Evolutionary conservation across 2,113 vertebrate species (phyloP).

Genomic region (Phainopepla nitens): DNA sequence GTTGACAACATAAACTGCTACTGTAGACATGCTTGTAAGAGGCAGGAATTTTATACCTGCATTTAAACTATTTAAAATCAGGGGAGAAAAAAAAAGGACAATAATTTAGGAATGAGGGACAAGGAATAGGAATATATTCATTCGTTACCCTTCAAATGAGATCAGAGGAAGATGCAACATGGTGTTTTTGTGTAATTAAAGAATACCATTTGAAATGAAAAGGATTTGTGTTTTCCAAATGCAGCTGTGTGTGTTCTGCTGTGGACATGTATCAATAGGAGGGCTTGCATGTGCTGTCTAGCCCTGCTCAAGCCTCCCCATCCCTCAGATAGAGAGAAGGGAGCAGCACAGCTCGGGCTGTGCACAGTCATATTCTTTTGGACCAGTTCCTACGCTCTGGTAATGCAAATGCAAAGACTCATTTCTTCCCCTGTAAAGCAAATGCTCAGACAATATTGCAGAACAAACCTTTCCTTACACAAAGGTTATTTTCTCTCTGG

Average conservation of each 20-base stretch:
- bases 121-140: neutral
- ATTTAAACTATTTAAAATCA: neutral
- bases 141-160: neutral
- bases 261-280: neutral
- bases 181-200: neutral
- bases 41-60: neutral
- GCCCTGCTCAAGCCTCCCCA: neutral
- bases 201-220: neutral
- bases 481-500: constrained; percentile 67
- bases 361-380: neutral
- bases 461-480: constrained; percentile 45
- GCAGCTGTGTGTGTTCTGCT: neutral
- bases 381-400: neutral
- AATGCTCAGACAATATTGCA: constrained; percentile 37
- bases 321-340: neutral
- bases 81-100: accelerated
- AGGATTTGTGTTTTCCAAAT: neutral
- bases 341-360: neutral
- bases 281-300: neutral
- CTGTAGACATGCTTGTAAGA: neutral
- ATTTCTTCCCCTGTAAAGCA: constrained; percentile 3
- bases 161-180: neutral
- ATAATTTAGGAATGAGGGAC: neutral
- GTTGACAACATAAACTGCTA: neutral
- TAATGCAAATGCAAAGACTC: neutral